Base-by-base conservation (phyloP, 2,113 vertebrate genomes). In the Synchiropus splendidus region DNA sequence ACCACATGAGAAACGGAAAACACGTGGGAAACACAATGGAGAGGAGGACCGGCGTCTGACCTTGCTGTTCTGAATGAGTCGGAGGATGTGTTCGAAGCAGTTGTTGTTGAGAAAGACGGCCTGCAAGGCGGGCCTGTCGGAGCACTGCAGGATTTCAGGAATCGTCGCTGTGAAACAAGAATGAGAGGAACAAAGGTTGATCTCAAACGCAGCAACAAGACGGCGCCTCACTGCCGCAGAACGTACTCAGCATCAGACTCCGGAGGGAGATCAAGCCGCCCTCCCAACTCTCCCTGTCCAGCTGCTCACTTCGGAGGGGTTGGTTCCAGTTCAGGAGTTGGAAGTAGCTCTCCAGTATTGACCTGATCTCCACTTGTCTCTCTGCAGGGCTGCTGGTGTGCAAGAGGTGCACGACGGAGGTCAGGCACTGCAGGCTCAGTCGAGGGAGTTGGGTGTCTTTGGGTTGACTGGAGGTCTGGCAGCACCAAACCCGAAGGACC, bases 51-150 rank as follows among this genome's bases (percentile, higher is more conserved):
- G 11, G 15, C 31, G 16, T 33, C 79, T 66, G 67, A 98, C 95
- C 94, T 94, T 96, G 87, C 94, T 98, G 85, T 98, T 98, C 52
- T 97, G 95, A 62, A 98, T 88, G 47, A 98, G 90, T 11, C 94
- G 83, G 33, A 89, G 89, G 70, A 98, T 93, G 77, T 98, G 95
- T 66, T 98, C 95, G 4, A 96, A 98, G 81, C 95, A 98, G 77
- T 98, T 98, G 78, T 95, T 98, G 86, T 94, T 97, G 44, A 98
- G 92, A 67, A 98, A 98, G 58, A 90, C 69, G 0, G 95, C 89
- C 56, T 98, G 95, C 1, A 98, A 84, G 10, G 88, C 92, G 0
- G 95, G 92, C 10, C 93, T 83, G 79, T 98, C 95, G 2, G 88
- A 72, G 2, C 91, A 98, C 27, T 84, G 84, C 73, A 98, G 75